Conservation (phyloP, 2,113 vertebrate genomes). For the Microtus pennsylvanicus region DNA sequence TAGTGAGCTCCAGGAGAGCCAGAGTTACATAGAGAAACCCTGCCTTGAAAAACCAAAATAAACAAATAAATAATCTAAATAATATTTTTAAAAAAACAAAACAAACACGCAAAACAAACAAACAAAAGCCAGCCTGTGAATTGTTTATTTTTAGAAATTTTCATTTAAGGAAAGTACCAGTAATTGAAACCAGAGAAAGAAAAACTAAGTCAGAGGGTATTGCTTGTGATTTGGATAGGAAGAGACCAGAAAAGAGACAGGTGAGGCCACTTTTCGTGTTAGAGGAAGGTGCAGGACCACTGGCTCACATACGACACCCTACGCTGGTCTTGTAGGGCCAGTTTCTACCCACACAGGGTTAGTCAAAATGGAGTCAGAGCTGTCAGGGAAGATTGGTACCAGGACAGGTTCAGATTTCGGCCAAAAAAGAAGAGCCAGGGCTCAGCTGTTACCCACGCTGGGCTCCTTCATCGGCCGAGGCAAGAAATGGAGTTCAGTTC, state of each 20-base stretch:
- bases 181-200: not conserved
- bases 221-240: not conserved
- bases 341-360: not conserved
- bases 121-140: not conserved
- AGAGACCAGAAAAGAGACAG: not conserved
- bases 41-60: not conserved
- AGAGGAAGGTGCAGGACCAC: not conserved
- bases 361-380: not conserved
- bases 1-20: not conserved
- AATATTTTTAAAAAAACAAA: not conserved
- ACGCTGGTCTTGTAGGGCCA: not conserved
- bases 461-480: not conserved
- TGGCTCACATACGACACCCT: not conserved
- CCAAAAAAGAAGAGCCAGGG: not conserved
- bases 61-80: not conserved
- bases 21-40: not conserved
- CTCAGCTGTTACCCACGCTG: not conserved
- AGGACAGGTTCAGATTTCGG: not conserved
- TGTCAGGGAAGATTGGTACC: not conserved
- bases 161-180: not conserved
- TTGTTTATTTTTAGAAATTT: not conserved
- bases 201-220: not conserved
- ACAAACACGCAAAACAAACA: not conserved
- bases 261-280: not conserved
- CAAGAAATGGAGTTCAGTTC: not conserved